These are phyloP conservation scores for Cephus cinctus DNA, from an alignment of 1,140 invertebrate species.

Conservation along the genomic window DNA sequence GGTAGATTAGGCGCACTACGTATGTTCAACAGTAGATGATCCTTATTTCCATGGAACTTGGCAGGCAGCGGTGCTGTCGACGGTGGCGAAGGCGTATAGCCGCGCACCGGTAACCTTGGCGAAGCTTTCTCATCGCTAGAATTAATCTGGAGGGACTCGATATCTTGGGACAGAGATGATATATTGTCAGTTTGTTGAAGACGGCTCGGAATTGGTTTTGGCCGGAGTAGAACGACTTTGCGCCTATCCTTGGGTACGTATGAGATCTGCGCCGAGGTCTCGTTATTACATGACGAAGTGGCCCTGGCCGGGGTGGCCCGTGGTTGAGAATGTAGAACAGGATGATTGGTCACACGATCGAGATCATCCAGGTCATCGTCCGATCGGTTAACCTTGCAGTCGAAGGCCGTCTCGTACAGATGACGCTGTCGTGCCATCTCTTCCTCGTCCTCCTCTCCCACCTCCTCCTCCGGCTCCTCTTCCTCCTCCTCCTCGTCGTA, in stretches of 20 bases:
- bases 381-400: conserved; percentile 79
- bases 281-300: conserved; percentile 10
- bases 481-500: conserved; percentile 47
- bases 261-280: conserved; percentile 22
- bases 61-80: conserved; percentile 77
- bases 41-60: conserved; percentile 74
- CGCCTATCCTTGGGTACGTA: conserved; percentile 41
- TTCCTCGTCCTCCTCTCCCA: conserved; percentile 53
- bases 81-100: conserved; percentile 74
- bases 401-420: conserved; percentile 86
- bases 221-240: conserved; percentile 51
- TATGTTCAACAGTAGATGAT: conserved; percentile 72
- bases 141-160: conserved; percentile 64
- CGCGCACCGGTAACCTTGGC: conserved; percentile 49
- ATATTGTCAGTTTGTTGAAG: conserved; percentile 54
- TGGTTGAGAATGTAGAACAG: conserved; percentile 65
- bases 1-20: conserved; percentile 75
- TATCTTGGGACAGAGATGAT: conserved; percentile 60
- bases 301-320: conserved; percentile 27
- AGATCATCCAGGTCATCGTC: conserved; percentile 80
- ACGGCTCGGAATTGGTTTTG: conserved; percentile 60
- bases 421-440: conserved; percentile 71
- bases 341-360: conserved; percentile 77
- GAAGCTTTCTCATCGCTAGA: conserved; percentile 58
- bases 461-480: conserved; percentile 37